A percentile compares a stretch with the other conserved stretches of the same genome.
These are phyloP conservation scores for Myotis myotis DNA, from an alignment of 2,797 vertebrate genomes.

Conservation along the genomic window DNA sequence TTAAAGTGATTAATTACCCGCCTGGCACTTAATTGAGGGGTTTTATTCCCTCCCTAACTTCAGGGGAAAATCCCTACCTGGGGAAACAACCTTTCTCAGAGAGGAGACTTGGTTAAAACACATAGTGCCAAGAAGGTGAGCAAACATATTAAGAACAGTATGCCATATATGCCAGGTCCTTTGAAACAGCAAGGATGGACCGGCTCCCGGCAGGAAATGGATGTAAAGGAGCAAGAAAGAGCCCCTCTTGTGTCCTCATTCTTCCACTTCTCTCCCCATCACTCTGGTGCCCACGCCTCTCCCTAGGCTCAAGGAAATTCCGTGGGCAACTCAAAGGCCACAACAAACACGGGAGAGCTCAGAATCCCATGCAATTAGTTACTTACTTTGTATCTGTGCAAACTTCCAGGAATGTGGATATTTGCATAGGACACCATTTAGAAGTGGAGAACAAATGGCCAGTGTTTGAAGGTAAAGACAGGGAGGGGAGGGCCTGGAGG, in stretches of 20 bases:
- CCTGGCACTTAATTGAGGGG: too few relatives aligned
- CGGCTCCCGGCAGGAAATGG: too few relatives aligned
- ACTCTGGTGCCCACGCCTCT: not conserved
- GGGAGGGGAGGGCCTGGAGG: accelerated
- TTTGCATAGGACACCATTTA: not conserved
- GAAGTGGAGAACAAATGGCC: not conserved
- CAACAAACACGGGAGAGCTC: not conserved
- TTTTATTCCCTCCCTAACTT: too few relatives aligned
- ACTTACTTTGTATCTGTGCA: not conserved
- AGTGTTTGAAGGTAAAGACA: not conserved
- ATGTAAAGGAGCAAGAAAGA: not conserved
- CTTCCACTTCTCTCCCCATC: not conserved
- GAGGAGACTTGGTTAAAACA: too few relatives aligned
- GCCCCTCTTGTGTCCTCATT: not conserved
- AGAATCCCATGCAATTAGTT: not conserved
- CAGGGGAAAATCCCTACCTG: too few relatives aligned
- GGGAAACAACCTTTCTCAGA: too few relatives aligned
- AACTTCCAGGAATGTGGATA: not conserved
- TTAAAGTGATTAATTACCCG: too few relatives aligned
- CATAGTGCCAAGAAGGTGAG: too few relatives aligned
- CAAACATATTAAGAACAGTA: too few relatives aligned
- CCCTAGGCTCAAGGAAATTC: not conserved
- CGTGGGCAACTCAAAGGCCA: not conserved
- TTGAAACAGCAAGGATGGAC: too few relatives aligned
- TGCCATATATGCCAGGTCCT: too few relatives aligned